Evolutionary conservation across 2,888 invertebrate genomes (phyloP), one percentile per base, ranked within the genome.

Genomic region (Scelioninae gen. 1): DNA sequence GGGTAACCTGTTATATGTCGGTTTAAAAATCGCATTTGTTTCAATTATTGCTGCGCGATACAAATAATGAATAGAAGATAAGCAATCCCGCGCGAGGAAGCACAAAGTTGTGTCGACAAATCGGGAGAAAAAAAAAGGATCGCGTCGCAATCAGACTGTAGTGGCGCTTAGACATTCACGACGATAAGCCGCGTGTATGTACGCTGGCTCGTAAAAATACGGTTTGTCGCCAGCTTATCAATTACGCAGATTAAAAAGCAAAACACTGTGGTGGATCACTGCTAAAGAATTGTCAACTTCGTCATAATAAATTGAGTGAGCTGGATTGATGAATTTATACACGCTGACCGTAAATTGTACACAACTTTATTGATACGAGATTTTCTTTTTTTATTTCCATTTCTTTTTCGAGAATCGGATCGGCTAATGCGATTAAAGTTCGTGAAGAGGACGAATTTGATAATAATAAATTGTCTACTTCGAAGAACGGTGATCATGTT

Each of bases 221-320:
- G 58, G 56, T 47, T 71, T 65, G 78, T 78, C 56, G 69, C 69
- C 77, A 56, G 63, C 69, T 77, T 69, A 69, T 77, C 77, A 69
- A 63, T 69, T 77, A 51, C 63, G 55, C 62, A n/a, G 69, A 69
- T 77, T 78, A 58, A 78, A 78, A 71, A 69, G 71, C 65, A 71
- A 49, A 63, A 43, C 60, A 40, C 40, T 43, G 72, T 63, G 62
- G 32, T 45, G 16, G 32, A 63, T 74, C 63, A 55, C 56, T 58
- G 31, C 53, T 60, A 56, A 40, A 56, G 47, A 66, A 66, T 75
- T 49, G 47, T 32, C 49, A 23, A 49, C 40, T 40, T 66, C 66
- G 75, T 66, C 75, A 58, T 66, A 75, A 75, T 75, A 65, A 75
- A 66, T 75, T 58, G 75, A 75, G 58, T 66, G 15, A 51, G 74